These are phyloP conservation scores for Alloscopus bannaensis DNA, from an alignment of 2,888 invertebrate species.

Conservation along the genomic window DNA sequence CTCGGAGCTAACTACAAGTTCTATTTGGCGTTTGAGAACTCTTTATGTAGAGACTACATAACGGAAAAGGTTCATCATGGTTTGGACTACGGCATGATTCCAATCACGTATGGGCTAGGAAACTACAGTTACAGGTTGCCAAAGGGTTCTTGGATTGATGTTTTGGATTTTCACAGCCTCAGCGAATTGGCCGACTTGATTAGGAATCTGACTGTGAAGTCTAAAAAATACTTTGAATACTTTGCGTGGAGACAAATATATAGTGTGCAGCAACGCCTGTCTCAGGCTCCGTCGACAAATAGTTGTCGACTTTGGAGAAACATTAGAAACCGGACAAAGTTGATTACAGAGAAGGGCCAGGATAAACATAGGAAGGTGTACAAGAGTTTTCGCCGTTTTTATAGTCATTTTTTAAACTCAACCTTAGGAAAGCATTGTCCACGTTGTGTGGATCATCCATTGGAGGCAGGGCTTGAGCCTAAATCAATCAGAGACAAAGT, in stretches of 20 bases:
- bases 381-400: too few species aligned
- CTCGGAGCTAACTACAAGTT: constrained; percentile 48
- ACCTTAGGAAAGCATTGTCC: too few species aligned
- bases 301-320: too few species aligned
- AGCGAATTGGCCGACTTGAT: constrained; percentile 73
- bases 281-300: too few species aligned
- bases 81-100: constrained; percentile 40
- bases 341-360: too few species aligned
- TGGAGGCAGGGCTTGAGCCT: too few species aligned
- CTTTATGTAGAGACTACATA: constrained; percentile 42
- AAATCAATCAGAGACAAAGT: too few species aligned
- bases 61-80: constrained; percentile 47
- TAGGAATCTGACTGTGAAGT: constrained; percentile 67
- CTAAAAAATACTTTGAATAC: constrained; percentile 53
- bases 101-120: constrained; percentile 40
- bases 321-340: too few species aligned
- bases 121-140: background rate
- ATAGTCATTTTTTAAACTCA: too few species aligned
- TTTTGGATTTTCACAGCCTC: constrained; percentile 72
- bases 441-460: too few species aligned
- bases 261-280: too few species aligned
- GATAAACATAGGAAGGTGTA: too few species aligned
- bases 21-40: constrained; percentile 51
- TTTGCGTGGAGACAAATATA: constrained; percentile 51
- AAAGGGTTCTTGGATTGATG: constrained; percentile 73